Conservation (phyloP, 2,888 invertebrate species). For the Thecophora atra region DNA sequence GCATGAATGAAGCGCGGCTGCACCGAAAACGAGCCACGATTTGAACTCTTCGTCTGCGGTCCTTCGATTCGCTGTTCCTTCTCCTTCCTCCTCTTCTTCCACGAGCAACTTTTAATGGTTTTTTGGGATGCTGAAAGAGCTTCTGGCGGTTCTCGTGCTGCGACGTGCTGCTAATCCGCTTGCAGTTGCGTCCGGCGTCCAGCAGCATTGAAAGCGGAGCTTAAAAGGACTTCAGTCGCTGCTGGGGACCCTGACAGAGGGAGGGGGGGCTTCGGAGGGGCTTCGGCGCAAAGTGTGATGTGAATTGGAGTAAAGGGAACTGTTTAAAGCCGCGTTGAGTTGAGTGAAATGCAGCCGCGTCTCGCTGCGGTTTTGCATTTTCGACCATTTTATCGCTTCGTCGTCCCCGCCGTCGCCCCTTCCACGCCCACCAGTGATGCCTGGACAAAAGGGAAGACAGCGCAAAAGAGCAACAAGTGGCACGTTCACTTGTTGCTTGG, state of each 20-base stretch:
- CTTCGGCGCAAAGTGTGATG: too few relatives aligned
- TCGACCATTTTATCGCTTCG: not conserved
- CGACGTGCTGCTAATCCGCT: conserved; percentile 27
- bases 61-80: too few relatives aligned
- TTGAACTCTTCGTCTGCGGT: not conserved
- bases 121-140: not conserved
- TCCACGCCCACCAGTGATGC: not conserved
- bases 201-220: not conserved
- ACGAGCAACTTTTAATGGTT: not conserved
- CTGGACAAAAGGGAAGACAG: not conserved
- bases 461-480: conserved; percentile 4
- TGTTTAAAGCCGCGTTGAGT: not conserved
- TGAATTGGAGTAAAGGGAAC: not conserved
- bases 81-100: not conserved
- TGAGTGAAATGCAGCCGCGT: not conserved
- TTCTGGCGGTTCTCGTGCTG: conserved; percentile 12
- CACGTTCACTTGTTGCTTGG: conserved; percentile 21
- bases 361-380: not conserved
- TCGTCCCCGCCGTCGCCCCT: not conserved
- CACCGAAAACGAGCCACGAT: not conserved
- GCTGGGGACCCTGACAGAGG: not conserved
- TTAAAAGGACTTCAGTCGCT: not conserved
- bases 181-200: conserved; percentile 14
- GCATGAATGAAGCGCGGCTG: not conserved
- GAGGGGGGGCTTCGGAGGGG: not conserved